These are phyloP conservation scores for Rhynchonycteris naso DNA, from an alignment of 2,797 vertebrate genomes.

Conservation along the genomic window DNA sequence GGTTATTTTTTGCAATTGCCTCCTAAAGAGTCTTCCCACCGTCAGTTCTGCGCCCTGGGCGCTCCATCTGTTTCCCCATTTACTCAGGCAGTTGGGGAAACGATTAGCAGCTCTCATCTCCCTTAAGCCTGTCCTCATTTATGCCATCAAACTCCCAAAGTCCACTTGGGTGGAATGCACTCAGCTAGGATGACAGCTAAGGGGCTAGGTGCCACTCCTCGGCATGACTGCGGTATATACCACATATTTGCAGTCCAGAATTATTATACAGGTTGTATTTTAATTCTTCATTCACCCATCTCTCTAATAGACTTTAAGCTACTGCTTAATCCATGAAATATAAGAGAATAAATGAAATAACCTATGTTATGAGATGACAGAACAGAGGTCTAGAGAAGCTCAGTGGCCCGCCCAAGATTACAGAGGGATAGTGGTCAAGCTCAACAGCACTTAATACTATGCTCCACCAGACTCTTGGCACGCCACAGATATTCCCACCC, in stretches of 20 bases:
- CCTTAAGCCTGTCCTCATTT: too few relatives aligned
- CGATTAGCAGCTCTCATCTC: background rate
- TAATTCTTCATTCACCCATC: background rate
- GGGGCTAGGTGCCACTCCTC: background rate
- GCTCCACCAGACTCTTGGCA: background rate
- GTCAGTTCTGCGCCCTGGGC: background rate
- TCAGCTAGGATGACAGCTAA: background rate
- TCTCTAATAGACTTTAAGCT: background rate
- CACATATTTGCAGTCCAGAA: background rate
- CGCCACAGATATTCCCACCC: background rate
- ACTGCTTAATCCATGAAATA: slow-evolving; percentile 26
- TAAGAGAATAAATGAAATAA: slow-evolving; percentile 31
- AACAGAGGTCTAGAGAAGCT: slow-evolving; percentile 16
- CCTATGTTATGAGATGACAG: background rate
- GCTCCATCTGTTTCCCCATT: background rate
- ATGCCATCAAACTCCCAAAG: background rate
- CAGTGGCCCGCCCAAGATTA: background rate
- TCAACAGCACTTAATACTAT: background rate
- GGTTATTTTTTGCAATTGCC: background rate
- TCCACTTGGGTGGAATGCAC: background rate
- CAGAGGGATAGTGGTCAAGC: background rate
- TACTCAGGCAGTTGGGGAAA: background rate
- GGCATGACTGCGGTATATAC: too few relatives aligned
- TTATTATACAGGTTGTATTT: background rate
- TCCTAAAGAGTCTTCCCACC: background rate